Conservation (phyloP, 2,797 vertebrate species). For the Phalanger gymnotis region DNA sequence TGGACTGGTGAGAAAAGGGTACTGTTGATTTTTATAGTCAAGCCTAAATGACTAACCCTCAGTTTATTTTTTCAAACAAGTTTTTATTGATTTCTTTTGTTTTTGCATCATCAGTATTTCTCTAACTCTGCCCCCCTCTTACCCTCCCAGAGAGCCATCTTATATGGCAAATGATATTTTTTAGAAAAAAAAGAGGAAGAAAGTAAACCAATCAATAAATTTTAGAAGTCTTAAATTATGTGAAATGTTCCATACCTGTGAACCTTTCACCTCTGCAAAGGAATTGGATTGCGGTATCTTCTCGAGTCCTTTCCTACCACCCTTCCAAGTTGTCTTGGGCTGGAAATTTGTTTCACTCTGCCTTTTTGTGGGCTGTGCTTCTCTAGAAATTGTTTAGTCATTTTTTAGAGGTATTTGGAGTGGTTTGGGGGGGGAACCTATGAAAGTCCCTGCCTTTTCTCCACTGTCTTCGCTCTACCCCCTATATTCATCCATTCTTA, state of each 20-base stretch:
- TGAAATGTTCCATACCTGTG: neutral
- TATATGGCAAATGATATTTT: neutral
- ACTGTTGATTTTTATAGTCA: neutral
- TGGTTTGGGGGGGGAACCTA: too few species aligned
- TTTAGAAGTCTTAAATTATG: neutral
- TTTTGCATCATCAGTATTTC: neutral
- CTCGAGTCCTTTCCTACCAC: neutral
- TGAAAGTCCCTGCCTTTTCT: too few species aligned
- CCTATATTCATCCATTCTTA: neutral
- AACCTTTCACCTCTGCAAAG: neutral
- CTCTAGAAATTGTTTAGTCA: too few species aligned
- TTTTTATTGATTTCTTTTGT: neutral
- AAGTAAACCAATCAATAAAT: neutral
- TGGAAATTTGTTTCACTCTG: too few species aligned
- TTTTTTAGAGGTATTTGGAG: too few species aligned
- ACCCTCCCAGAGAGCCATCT: neutral
- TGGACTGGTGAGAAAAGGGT: neutral
- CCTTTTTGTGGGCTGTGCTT: too few species aligned
- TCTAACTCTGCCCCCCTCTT: neutral
- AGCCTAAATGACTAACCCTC: constrained; percentile 22
- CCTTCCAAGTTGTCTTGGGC: too few species aligned
- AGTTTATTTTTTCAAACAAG: neutral
- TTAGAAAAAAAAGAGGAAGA: too few species aligned
- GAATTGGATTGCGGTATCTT: neutral
- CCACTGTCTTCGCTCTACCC: too few species aligned